These are phyloP conservation scores for Alosa sapidissima DNA, from an alignment of 2,797 vertebrate species.

Conservation along the genomic window DNA sequence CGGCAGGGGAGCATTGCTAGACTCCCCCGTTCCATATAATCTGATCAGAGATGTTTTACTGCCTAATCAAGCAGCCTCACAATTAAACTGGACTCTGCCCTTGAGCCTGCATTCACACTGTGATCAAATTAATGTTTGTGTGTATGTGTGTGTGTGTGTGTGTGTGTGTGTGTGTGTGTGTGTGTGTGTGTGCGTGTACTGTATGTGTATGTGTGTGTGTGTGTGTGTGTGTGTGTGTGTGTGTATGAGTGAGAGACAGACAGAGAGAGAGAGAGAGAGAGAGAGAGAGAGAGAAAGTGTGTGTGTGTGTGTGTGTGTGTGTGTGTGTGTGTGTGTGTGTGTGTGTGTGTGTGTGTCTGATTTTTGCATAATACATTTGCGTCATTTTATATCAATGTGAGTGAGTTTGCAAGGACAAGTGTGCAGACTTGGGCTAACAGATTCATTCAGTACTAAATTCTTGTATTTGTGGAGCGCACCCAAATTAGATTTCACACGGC, in stretches of 20 bases:
- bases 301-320: background rate
- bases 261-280: too few relatives aligned
- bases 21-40: background rate
- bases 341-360: background rate
- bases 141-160: background rate
- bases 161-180: background rate
- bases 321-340: background rate
- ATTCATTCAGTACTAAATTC: background rate
- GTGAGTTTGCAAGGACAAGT: background rate
- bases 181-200: background rate
- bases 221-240: background rate
- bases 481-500: constrained; percentile 3
- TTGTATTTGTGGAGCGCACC: background rate
- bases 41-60: background rate
- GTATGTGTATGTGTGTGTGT: background rate
- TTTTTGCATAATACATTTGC: background rate
- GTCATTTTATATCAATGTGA: background rate
- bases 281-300: too few relatives aligned
- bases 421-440: background rate
- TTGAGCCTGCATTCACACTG: background rate
- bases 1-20: background rate
- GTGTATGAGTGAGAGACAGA: background rate
- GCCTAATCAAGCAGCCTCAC: constrained; percentile 49
- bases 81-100: background rate
- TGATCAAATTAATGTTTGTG: background rate